Base-by-base conservation (phyloP, 2,797 vertebrate genomes). In the Perodicticus potto region DNA sequence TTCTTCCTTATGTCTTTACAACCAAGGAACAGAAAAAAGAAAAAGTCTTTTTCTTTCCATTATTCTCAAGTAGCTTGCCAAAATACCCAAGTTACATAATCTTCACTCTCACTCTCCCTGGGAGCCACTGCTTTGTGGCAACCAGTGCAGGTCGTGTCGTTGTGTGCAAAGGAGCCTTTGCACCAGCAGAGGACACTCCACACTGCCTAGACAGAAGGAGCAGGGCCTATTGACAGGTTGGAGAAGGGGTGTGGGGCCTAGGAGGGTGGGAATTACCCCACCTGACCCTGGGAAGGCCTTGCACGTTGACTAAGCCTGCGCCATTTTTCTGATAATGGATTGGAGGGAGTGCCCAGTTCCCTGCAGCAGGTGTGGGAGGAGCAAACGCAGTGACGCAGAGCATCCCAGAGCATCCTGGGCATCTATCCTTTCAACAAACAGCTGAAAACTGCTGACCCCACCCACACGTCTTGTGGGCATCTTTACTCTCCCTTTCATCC, bases 141-240 rank as follows among this genome's bases (percentile, higher is more conserved):
- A 59, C 29, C 63, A n/a, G 12, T 20, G 25, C 59, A 22, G 12
- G n/a, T 27, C 17, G 23, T 49, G 29, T 17, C 0, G 0, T 8
- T 69, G 34, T 55, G 43, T 97, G 97, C 86, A 96, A 80, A 89
- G 59, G 63, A 95, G 53, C 12, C 43, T 93, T 87, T 74, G 34
- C 22, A 32, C 96, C 97, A 97, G 97, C 86, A 98, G 97, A 96
- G 97, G 97, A 96, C 97, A 59, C 97, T 92, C 74, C 78, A 84
- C 22, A 61, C 97, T 95, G 91, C 76, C 78, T 92, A 94, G 87
- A 90, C 27, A 86, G 61, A 88, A 73, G 55, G 5, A 57, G 34
- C 63, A 43, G 86, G 86, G 83, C 73, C 77, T 89, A 97, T 96
- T 95, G 96, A 97, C 97, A 95, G 77, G 97, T 97, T 85, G 96